Percentiles rank a stretch among this genome's conserved stretches.
Evolutionary conservation across 2,888 invertebrate genomes (phyloP).

Genomic region (Orthonychiurus folsomi): DNA sequence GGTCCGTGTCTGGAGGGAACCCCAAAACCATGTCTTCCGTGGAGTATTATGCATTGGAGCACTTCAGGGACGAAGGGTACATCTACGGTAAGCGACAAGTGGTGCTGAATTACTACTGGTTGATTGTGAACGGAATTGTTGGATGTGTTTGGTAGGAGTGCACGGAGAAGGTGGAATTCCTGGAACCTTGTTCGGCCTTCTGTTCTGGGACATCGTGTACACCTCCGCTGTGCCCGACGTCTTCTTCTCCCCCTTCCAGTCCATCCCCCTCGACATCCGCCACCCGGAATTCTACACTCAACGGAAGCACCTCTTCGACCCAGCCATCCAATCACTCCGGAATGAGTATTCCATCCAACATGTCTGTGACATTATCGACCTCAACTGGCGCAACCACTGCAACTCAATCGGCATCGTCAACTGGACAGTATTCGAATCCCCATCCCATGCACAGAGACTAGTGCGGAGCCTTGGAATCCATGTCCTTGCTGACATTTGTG

Average conservation of each 20-base stretch:
- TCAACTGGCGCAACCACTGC: conserved; percentile 44
- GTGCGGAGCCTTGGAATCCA: conserved; percentile 50
- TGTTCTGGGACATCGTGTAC: conserved; percentile 75
- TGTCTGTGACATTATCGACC: conserved; percentile 47
- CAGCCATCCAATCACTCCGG: conserved; percentile 45
- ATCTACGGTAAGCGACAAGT: conserved; percentile 44
- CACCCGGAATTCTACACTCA: conserved; percentile 58
- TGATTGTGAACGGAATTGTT: too few species aligned
- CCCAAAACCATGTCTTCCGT: conserved; percentile 47
- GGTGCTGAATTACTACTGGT: not conserved
- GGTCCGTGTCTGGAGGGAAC: conserved; percentile 41
- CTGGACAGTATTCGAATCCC: conserved; percentile 47
- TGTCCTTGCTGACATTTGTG: conserved; percentile 52
- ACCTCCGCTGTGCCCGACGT: conserved; percentile 52
- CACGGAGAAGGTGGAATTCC: conserved; percentile 64
- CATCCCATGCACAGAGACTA: conserved; percentile 46
- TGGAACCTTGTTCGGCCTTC: conserved; percentile 54
- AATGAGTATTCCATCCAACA: conserved; percentile 44
- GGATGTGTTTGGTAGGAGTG: too few species aligned
- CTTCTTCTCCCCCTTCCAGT: conserved; percentile 59
- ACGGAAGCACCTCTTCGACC: conserved; percentile 54
- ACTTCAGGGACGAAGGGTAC: conserved; percentile 50
- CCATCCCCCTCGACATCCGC: conserved; percentile 63
- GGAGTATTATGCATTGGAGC: conserved; percentile 51
- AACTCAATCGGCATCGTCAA: conserved; percentile 45